Conservation (phyloP, 2,888 invertebrate species). For the Leucophenga maculata region DNA sequence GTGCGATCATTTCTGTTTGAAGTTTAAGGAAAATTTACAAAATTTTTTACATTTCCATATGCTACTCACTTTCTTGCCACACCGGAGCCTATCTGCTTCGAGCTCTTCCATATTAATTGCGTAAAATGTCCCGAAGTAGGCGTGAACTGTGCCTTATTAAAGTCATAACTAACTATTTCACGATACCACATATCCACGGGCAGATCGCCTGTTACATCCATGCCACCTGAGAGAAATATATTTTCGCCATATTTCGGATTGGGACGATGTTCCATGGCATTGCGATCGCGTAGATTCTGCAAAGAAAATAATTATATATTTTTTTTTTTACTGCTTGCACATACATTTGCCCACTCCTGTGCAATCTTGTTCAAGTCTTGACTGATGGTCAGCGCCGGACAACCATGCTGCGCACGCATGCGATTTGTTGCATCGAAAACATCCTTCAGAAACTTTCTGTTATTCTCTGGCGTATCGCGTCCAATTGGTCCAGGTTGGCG, state of each 20-base stretch:
- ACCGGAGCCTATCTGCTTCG: conserved; percentile 83
- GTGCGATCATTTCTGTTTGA: conserved; percentile 75
- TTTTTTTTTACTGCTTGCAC: background rate
- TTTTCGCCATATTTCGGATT: conserved; percentile 88
- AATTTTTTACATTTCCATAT: background rate
- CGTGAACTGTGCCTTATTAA: conserved; percentile 77
- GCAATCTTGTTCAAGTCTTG: conserved; percentile 79
- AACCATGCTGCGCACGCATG: conserved; percentile 80
- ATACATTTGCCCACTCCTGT: conserved; percentile 81
- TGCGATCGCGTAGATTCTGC: conserved; percentile 68
- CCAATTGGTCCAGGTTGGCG: conserved; percentile 51
- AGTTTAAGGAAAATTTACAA: background rate
- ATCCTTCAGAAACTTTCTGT: conserved; percentile 47
- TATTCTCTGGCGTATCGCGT: conserved; percentile 50
- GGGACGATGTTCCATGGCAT: conserved; percentile 81
- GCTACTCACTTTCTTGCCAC: conserved; percentile 71
- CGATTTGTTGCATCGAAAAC: conserved; percentile 76
- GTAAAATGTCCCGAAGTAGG: conserved; percentile 86
- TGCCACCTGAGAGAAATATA: conserved; percentile 84
- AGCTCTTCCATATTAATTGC: conserved; percentile 88
- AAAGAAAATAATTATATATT: background rate
- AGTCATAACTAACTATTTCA: conserved; percentile 81
- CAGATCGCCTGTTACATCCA: conserved; percentile 72
- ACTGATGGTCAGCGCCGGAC: conserved; percentile 78
- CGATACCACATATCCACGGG: conserved; percentile 78